Base-by-base conservation (phyloP, 1,140 invertebrate genomes). In the Stegodyphus mimosarum region DNA sequence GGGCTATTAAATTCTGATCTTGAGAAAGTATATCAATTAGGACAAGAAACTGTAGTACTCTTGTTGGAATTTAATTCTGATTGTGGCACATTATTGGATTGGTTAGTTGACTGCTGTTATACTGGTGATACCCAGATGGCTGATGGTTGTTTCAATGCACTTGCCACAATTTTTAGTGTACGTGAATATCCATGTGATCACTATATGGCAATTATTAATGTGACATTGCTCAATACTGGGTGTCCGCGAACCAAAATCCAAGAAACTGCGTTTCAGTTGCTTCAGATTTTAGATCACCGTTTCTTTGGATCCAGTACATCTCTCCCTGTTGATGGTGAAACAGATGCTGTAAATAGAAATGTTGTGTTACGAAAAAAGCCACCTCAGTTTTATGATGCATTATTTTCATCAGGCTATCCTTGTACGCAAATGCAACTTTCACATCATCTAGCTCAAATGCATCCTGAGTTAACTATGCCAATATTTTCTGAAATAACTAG, bases 401-500 rank as follows among this genome's bases (percentile, higher is more conserved):
- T 97, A 51, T 91, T 98, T 49, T 94, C 95, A 50, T 95, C 94
- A 3, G 95, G 95, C 1, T 98, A 97, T 91, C 97, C 96, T 89
- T 93, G 96, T 55, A 97, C 96, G 60, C 97, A 99, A 91, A 93
- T 96, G 88, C 96, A 96, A 90, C 92, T 99, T 5, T 98, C 97
- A 0, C 93, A 95, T 80, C 96, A 99, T 89, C 91, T 99, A 85
- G 95, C 98, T 0, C 94, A 96, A 80, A 91, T 98, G 11, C 97
- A 99, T 90, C 97, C 98, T 0, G 97, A 99, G 89, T 92, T 99
- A 0, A 99, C 98, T 10, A 99, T 99, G 97, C 97, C 97, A 0
- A 98, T 99, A 93, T 99, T 99, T 91, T 99, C 97, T 89, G 98
- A 99, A 93, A 98, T 99, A 72, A 99, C 97, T 3, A 95, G 96